Evolutionary conservation across 2,888 invertebrate species (phyloP).

Genomic region (Chrysodeixis includens): DNA sequence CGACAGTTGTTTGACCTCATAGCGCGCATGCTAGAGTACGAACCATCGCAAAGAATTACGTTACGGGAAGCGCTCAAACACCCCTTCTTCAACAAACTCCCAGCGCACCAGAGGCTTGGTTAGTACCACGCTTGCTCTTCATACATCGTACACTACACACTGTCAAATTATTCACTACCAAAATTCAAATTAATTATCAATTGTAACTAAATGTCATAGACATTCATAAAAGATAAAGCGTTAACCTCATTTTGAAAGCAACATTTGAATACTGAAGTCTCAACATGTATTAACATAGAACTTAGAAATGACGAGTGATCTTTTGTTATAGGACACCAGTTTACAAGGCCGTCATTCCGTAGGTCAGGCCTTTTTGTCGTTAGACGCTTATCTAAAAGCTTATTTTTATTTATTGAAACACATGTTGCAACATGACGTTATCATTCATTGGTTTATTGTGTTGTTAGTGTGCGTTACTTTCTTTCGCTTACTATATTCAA

Average conservation of each 20-base stretch:
- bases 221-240: not conserved
- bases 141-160: slow-evolving; percentile 7
- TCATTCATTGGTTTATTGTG: slow-evolving; percentile 72
- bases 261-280: slow-evolving; percentile 13
- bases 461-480: slow-evolving; percentile 63
- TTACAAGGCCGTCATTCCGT: slow-evolving; percentile 86
- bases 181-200: not conserved
- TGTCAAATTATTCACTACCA: not conserved
- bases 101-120: slow-evolving; percentile 93
- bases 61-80: slow-evolving; percentile 96
- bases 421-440: slow-evolving; percentile 78
- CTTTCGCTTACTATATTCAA: slow-evolving; percentile 56
- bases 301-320: slow-evolving; percentile 64
- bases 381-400: slow-evolving; percentile 78
- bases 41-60: slow-evolving; percentile 96
- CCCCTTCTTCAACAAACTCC: slow-evolving; percentile 97
- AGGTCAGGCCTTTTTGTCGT: slow-evolving; percentile 83
- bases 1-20: slow-evolving; percentile 98
- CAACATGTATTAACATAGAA: slow-evolving; percentile 9
- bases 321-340: slow-evolving; percentile 89
- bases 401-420: slow-evolving; percentile 66
- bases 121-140: slow-evolving; percentile 61
- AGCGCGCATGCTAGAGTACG: slow-evolving; percentile 98
- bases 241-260: not conserved
- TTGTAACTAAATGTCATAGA: not conserved